These are phyloP conservation scores for Trissoscelio sp. DNA, from an alignment of 2,888 invertebrate species.

Conservation along the genomic window DNA sequence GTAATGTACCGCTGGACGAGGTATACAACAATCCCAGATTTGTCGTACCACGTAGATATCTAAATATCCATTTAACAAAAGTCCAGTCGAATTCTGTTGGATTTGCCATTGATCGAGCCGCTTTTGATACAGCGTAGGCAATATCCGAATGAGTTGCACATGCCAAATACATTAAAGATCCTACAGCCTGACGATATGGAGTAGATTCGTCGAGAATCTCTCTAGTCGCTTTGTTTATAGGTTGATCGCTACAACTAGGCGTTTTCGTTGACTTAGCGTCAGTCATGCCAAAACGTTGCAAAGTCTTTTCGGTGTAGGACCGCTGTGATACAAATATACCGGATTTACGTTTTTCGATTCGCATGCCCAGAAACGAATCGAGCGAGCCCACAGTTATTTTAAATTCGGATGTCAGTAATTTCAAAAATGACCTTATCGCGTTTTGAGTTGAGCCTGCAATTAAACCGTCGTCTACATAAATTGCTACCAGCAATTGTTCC, in stretches of 20 bases:
- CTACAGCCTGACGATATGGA: slow-evolving; percentile 41
- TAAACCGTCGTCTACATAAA: slow-evolving; percentile 6
- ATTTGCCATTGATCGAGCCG: neutral
- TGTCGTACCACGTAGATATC: neutral
- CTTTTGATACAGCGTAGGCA: neutral
- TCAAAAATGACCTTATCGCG: neutral
- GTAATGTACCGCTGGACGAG: neutral
- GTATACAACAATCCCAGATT: neutral
- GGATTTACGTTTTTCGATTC: neutral
- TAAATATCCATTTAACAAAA: neutral
- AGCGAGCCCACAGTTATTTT: slow-evolving; percentile 10
- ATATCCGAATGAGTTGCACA: neutral
- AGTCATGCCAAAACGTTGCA: slow-evolving; percentile 46
- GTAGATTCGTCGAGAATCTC: slow-evolving; percentile 48
- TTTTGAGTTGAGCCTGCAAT: neutral
- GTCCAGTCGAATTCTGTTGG: neutral
- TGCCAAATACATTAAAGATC: neutral
- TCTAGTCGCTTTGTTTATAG: slow-evolving; percentile 27
- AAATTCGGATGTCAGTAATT: neutral
- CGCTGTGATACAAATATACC: slow-evolving; percentile 13
- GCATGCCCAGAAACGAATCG: slow-evolving; percentile 14
- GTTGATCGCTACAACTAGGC: slow-evolving; percentile 50
- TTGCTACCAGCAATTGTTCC: neutral
- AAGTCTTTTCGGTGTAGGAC: neutral
- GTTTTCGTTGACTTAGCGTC: slow-evolving; percentile 58